A percentile compares a stretch with the other conserved stretches of the same genome.
These are phyloP conservation scores for Cheirogaleus major DNA, from an alignment of 2,797 vertebrate genomes.

Conservation along the genomic window DNA sequence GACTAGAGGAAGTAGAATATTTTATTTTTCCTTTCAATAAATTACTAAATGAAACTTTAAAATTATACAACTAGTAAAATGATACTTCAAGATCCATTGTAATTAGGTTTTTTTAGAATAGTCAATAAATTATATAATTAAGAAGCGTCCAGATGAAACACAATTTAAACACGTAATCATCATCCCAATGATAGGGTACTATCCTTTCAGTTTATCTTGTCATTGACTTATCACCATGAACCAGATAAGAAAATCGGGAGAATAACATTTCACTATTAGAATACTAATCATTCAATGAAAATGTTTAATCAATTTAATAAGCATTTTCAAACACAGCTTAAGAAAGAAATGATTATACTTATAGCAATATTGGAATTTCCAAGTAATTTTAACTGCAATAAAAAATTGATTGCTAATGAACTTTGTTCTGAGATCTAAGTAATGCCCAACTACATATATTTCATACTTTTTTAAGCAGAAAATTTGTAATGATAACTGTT, in stretches of 20 bases:
- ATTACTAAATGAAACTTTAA: not conserved
- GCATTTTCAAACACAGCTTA: not conserved
- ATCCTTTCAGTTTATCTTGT: slow-evolving; percentile 6
- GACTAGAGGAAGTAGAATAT: not conserved
- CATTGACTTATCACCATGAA: not conserved
- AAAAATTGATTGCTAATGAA: slow-evolving; percentile 29
- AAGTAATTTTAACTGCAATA: not conserved
- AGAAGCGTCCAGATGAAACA: not conserved
- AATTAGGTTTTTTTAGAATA: not conserved
- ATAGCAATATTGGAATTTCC: slow-evolving; percentile 37
- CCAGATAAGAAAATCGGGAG: not conserved
- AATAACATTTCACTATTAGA: slow-evolving; percentile 6
- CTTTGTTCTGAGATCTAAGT: slow-evolving; percentile 21
- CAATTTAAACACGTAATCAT: slow-evolving; percentile 21
- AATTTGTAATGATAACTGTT: not conserved
- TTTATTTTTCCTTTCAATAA: not conserved
- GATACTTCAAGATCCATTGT: not conserved
- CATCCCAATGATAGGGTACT: not conserved
- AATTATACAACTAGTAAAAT: not conserved
- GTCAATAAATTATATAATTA: slow-evolving; percentile 24
- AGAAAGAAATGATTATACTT: slow-evolving; percentile 36
- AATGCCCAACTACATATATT: not conserved
- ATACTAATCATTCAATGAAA: not conserved
- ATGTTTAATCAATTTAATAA: slow-evolving; percentile 50
- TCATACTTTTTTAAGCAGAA: not conserved